Evolutionary conservation across 1,140 invertebrate species (phyloP), one percentile per base, ranked within the genome.

Genomic region (Drosophila repleta): DNA sequence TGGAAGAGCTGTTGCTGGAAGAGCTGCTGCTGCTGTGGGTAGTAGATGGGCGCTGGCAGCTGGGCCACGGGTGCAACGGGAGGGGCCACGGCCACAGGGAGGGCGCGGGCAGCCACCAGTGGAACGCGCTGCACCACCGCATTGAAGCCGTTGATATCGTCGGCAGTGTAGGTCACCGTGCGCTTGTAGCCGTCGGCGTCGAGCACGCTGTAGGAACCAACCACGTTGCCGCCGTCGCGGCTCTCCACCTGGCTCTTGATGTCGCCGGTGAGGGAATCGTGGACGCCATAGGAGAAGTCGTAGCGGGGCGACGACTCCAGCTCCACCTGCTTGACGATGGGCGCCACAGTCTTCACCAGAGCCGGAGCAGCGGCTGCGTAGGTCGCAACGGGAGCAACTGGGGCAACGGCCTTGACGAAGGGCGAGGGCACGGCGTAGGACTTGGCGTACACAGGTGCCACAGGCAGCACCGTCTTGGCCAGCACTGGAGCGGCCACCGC

Each of bases 171-270:
- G 51, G 93, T 93, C 0, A 94, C 93, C 3, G 92, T 93, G 46
- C 93, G 85, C 65, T 92, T 91, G 18, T 85, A 93, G 26, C 94
- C 94, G 84, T 94, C 94, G 17, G 94, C 93, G 76, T 94, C 94
- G 15, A 94, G 87, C 3, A 94, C 84, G 21, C 92, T 93, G 91
- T 94, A 95, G 32, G 90, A 92, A 4, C 93, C 93, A 46, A 92
- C 91, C 17, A 92, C 90, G 64, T 92, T 90, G 92, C 93, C 94
- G 10, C 94, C 94, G 32, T 93, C 90, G 21, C 94, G 92, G 49
- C 90, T 93, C 91, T 94, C 94, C 77, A 93, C 91, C 67, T 94
- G 93, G 45, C 90, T 92, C 91, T 94, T 94, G 69, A 93, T 92
- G 71, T 94, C 94, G 3, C 94, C 93, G 62, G 93, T 94, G 67